A percentile compares a stretch with the other conserved stretches of the same genome.
Evolutionary conservation across 2,888 invertebrate species (phyloP).

Genomic region (Drosophila falleni): DNA sequence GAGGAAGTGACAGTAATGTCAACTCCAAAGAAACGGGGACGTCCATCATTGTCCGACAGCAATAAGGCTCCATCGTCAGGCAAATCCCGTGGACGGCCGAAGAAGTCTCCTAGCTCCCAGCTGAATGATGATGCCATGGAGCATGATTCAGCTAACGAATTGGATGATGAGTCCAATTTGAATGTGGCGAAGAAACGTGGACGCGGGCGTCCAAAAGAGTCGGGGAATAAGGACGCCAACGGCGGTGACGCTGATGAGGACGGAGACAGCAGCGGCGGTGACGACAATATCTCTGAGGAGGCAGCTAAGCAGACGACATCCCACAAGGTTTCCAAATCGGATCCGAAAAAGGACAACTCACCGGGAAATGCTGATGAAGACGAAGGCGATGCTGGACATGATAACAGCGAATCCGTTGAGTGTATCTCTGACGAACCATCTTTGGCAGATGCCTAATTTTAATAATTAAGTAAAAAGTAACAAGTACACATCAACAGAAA

Average conservation of each 20-base stretch:
- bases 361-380: slow-evolving; percentile 1
- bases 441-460: slow-evolving; percentile 34
- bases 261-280: slow-evolving; percentile 17
- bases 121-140: slow-evolving; percentile 31
- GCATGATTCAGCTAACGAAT: slow-evolving; percentile 34
- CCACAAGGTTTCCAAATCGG: background rate
- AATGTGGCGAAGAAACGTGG: slow-evolving; percentile 56
- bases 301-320: slow-evolving; percentile 3
- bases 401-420: slow-evolving; percentile 40
- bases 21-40: slow-evolving; percentile 67
- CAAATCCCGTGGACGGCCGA: slow-evolving; percentile 55
- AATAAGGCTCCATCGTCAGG: slow-evolving; percentile 1
- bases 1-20: slow-evolving; percentile 23
- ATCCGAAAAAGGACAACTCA: background rate
- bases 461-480: slow-evolving; percentile 17
- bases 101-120: slow-evolving; percentile 22
- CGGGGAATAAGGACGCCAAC: slow-evolving; percentile 19
- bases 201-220: slow-evolving; percentile 46
- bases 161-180: slow-evolving; percentile 18
- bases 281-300: slow-evolving; percentile 15
- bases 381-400: slow-evolving; percentile 21
- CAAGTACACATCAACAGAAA: slow-evolving; percentile 29
- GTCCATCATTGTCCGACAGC: slow-evolving; percentile 33
- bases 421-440: slow-evolving; percentile 49
- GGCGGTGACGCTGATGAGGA: slow-evolving; percentile 36